These are phyloP conservation scores for Puntigrus tetrazona DNA, from an alignment of 2,113 vertebrate genomes.

Conservation along the genomic window DNA sequence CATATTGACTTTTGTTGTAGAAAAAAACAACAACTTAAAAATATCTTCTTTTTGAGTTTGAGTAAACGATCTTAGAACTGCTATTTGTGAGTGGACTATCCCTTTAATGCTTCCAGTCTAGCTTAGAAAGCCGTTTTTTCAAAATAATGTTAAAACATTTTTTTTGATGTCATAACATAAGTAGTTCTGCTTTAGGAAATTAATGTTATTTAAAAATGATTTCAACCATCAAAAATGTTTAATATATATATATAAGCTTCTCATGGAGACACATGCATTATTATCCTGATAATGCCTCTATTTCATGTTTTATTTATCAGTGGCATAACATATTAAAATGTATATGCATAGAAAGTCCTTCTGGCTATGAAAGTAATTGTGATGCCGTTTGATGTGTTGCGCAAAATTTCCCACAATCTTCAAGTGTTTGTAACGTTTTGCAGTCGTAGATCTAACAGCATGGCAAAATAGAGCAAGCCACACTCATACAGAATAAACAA, in stretches of 20 bases:
- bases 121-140: not conserved
- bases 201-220: not conserved
- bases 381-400: constrained; percentile 40
- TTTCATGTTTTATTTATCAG: constrained; percentile 14
- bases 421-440: constrained; percentile 6
- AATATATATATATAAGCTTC: not conserved
- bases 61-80: not conserved
- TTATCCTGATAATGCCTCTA: not conserved
- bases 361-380: constrained; percentile 17
- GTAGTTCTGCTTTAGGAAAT: not conserved
- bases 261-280: not conserved
- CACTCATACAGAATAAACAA: constrained; percentile 30
- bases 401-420: constrained; percentile 17
- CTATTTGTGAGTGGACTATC: not conserved
- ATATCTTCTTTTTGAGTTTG: not conserved
- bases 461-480: not conserved
- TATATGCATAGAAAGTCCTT: constrained; percentile 38
- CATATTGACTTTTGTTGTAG: not conserved
- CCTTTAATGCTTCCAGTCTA: not conserved
- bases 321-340: constrained; percentile 15
- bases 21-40: not conserved
- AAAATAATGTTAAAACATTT: not conserved
- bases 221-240: not conserved
- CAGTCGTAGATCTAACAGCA: constrained; percentile 30
- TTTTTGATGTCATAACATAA: not conserved